Conservation (phyloP, 2,113 vertebrate genomes). For the Sphyrna mokarran region DNA sequence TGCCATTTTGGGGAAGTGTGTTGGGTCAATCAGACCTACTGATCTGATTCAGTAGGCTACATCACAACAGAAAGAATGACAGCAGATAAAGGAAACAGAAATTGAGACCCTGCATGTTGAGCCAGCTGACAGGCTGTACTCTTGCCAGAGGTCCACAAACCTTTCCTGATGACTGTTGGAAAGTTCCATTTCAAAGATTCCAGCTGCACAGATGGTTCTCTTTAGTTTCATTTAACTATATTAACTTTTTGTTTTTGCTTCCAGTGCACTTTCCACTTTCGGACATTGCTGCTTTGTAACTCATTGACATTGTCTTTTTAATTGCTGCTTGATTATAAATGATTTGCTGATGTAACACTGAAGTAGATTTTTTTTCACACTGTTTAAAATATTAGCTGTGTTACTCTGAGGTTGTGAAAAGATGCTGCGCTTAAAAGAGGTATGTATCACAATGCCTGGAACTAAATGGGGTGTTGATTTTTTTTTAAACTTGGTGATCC, state of each 20-base stretch:
- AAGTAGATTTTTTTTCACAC: neutral
- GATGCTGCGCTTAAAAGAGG: neutral
- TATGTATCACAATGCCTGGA: neutral
- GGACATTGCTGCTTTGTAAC: neutral
- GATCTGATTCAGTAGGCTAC: conserved; percentile 19
- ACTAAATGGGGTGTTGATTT: neutral
- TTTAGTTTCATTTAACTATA: neutral
- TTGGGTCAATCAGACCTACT: neutral
- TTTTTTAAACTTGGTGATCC: neutral
- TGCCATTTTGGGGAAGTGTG: conserved; percentile 26
- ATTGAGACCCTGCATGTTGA: neutral
- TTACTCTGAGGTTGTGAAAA: neutral
- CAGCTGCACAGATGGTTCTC: conserved; percentile 30
- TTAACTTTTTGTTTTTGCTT: conserved; percentile 12
- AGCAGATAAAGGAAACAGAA: conserved; percentile 18
- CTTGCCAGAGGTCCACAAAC: neutral
- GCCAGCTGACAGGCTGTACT: neutral
- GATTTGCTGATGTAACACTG: conserved; percentile 8
- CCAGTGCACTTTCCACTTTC: neutral
- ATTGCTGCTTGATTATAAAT: neutral
- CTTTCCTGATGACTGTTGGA: neutral
- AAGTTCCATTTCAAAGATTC: conserved; percentile 3
- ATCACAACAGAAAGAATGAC: conserved; percentile 2
- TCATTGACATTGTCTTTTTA: neutral
- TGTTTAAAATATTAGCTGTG: neutral